Evolutionary conservation across 1,140 invertebrate species (phyloP).

Genomic region (Zophobas morio): DNA sequence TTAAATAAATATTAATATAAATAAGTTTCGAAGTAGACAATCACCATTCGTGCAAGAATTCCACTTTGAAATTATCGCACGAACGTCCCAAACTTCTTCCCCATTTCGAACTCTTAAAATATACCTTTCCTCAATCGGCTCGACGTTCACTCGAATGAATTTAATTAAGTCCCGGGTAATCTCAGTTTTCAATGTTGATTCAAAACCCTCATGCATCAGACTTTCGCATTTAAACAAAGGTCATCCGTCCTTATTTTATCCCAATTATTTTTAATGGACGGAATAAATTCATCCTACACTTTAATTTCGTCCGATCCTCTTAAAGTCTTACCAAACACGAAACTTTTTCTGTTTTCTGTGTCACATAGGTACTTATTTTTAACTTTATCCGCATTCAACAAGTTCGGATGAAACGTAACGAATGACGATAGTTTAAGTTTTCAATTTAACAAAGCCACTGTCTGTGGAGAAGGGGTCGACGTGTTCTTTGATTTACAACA

Average conservation of each 20-base stretch:
- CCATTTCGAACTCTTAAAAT: no score
- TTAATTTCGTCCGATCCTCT: constrained; percentile 4
- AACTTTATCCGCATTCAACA: constrained; percentile 26
- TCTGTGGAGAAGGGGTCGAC: constrained; percentile 4
- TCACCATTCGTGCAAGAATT: no score
- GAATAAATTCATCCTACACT: neutral
- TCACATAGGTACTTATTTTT: neutral
- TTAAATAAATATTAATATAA: no score
- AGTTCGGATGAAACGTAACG: constrained; percentile 7
- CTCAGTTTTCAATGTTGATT: no score
- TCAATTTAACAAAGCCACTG: constrained; percentile 22
- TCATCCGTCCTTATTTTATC: neutral
- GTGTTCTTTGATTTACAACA: constrained; percentile 39
- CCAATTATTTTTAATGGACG: constrained; percentile 8
- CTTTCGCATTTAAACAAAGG: no score
- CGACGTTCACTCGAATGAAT: no score
- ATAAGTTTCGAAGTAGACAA: no score
- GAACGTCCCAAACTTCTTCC: no score
- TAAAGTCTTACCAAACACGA: neutral
- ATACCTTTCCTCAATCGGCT: no score
- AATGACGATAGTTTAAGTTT: constrained; percentile 38
- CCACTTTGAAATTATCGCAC: no score
- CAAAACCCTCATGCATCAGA: no score
- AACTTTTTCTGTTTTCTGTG: neutral
- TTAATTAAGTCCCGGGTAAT: no score